Conservation (phyloP, 1,140 invertebrate species). For the Nixonia krombeini region DNA sequence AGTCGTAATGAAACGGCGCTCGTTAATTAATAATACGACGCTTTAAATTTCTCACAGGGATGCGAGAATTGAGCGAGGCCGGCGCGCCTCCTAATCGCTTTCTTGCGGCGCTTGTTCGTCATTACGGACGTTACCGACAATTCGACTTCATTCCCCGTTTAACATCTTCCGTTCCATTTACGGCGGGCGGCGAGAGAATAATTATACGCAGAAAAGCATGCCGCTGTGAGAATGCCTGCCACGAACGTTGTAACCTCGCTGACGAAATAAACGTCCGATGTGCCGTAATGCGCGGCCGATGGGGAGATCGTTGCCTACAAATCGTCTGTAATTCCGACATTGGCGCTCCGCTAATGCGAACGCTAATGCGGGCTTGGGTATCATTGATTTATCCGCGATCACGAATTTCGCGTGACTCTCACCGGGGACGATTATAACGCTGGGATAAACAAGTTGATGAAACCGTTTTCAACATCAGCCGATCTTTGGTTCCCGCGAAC, state of each 20-base stretch:
- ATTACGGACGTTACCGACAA: constrained; percentile 36
- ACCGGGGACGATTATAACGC: too few relatives aligned
- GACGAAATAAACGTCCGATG: constrained; percentile 31
- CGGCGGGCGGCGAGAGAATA: constrained; percentile 50
- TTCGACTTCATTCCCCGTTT: constrained; percentile 32
- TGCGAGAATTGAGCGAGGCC: constrained; percentile 5
- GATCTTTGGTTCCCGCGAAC: too few relatives aligned
- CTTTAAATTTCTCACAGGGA: background rate
- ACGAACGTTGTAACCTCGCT: constrained; percentile 26
- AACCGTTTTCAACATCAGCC: too few relatives aligned
- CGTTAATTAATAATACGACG: background rate
- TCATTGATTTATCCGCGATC: too few relatives aligned
- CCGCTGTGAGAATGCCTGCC: constrained; percentile 32
- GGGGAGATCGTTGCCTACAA: constrained; percentile 23
- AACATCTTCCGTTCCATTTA: constrained; percentile 58
- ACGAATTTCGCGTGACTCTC: too few relatives aligned
- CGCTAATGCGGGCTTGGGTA: too few relatives aligned
- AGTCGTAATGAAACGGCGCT: background rate
- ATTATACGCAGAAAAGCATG: constrained; percentile 48
- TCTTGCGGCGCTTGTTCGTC: constrained; percentile 20
- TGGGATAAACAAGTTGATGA: too few relatives aligned
- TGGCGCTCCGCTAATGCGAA: too few relatives aligned
- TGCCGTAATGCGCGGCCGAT: constrained; percentile 22
- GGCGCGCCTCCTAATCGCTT: constrained; percentile 22
- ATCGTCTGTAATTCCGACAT: too few relatives aligned